A percentile compares a stretch with the other conserved stretches of the same genome.
Evolutionary conservation across 1,140 invertebrate genomes (phyloP).

Genomic region (Homalodisca vitripennis): DNA sequence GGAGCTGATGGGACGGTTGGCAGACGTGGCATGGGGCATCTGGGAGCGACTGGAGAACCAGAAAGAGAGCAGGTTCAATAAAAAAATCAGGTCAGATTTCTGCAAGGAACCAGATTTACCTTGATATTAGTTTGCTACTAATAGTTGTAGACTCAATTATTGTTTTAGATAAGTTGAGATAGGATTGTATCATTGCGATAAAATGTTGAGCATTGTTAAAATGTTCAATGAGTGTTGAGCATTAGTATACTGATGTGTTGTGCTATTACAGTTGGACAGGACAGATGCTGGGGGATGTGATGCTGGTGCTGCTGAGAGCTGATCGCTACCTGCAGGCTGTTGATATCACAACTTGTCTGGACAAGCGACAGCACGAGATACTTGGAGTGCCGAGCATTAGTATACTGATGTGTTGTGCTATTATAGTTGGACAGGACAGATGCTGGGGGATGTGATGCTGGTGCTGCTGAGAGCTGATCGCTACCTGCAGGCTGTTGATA

Average conservation of each 20-base stretch:
- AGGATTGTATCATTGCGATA: too few relatives aligned
- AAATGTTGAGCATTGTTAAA: too few relatives aligned
- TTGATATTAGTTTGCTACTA: too few relatives aligned
- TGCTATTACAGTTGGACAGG: slow-evolving; percentile 55
- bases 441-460: slow-evolving; percentile 56
- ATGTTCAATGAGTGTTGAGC: too few relatives aligned
- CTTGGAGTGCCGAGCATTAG: too few relatives aligned
- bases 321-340: slow-evolving; percentile 52
- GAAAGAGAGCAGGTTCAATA: slow-evolving; percentile 18
- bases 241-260: too few relatives aligned
- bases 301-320: slow-evolving; percentile 51
- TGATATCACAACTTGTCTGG: slow-evolving; percentile 53
- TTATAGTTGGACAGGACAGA: slow-evolving; percentile 56
- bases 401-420: too few relatives aligned
- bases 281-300: slow-evolving; percentile 56
- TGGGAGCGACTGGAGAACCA: slow-evolving; percentile 51
- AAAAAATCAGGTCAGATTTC: slow-evolving; percentile 32
- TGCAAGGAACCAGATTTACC: too few relatives aligned
- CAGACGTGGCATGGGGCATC: slow-evolving; percentile 55
- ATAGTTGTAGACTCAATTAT: too few relatives aligned
- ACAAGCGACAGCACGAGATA: slow-evolving; percentile 52
- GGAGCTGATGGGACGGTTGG: slow-evolving; percentile 49
- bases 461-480: slow-evolving; percentile 50
- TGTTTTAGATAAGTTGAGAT: too few relatives aligned
- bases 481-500: slow-evolving; percentile 51